Evolutionary conservation across 2,113 vertebrate species (phyloP).

Genomic region (Gracilinanus agilis): DNA sequence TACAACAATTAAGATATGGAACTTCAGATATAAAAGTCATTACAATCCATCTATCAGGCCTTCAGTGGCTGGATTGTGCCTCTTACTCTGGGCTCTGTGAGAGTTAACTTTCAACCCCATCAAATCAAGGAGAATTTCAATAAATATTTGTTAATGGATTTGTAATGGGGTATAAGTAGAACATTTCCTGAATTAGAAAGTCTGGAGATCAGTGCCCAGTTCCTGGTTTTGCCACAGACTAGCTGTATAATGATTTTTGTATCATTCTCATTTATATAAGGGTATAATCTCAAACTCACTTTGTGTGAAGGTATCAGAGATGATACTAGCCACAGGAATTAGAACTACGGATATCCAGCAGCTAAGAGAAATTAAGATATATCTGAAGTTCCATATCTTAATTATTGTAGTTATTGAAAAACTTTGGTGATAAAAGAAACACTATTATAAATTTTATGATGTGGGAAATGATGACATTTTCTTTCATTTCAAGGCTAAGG

Average conservation of each 20-base stretch:
- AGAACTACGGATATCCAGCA: no score
- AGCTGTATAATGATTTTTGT: neutral
- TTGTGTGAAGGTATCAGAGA: neutral
- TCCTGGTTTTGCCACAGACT: neutral
- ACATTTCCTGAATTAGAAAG: neutral
- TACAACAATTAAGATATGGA: no score
- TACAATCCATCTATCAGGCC: no score
- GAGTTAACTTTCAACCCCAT: neutral
- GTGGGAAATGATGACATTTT: neutral
- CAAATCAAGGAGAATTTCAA: neutral
- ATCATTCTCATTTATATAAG: neutral
- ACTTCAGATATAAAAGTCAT: no score
- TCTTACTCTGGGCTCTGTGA: neutral
- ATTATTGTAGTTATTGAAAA: neutral
- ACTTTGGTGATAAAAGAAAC: neutral
- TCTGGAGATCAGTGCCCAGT: neutral
- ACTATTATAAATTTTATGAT: neutral
- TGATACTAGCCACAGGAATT: neutral
- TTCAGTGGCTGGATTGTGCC: neutral
- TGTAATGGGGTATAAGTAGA: neutral
- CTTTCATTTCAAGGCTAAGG: neutral
- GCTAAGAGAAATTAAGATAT: neutral
- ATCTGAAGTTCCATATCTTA: neutral
- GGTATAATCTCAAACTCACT: neutral
- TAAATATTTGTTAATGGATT: neutral